A percentile compares a stretch with the other conserved stretches of the same genome.
phyloP scores from a whole-genome alignment of 1,140 invertebrate genomes.

The Caerostris extrusa region DNA sequence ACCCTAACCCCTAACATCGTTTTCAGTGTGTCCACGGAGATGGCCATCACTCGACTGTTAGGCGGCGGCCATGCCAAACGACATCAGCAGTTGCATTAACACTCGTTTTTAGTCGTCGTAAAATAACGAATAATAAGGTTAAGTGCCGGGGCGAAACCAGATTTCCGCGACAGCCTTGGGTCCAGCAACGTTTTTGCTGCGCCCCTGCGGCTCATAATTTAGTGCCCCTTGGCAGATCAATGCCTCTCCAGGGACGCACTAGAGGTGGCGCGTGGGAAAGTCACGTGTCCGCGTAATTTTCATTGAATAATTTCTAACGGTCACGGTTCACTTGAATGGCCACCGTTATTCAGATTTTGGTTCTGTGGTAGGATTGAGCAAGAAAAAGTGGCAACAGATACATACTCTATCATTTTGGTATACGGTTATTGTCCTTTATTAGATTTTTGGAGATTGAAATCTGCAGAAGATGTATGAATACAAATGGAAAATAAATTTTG shows the following conservation, averaged over 20 bases:
- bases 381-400: no score
- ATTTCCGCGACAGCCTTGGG: neutral
- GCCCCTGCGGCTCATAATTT: conserved; percentile 45
- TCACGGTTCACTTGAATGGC: neutral
- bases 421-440: no score
- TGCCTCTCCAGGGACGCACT: neutral
- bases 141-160: conserved; percentile 36
- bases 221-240: conserved; percentile 31
- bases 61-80: neutral
- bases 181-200: neutral
- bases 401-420: no score
- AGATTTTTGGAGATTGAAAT: no score
- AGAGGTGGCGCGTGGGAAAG: conserved; percentile 14
- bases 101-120: neutral
- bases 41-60: no score
- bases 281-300: conserved; percentile 28
- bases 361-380: no score
- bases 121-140: conserved; percentile 40
- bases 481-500: no score
- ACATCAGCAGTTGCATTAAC: neutral
- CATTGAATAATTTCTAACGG: neutral
- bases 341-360: neutral
- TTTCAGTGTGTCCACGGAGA: no score
- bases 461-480: no score
- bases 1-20: neutral